These are phyloP conservation scores for Cebidichthys violaceus DNA, from an alignment of 2,113 vertebrate genomes.

Conservation along the genomic window DNA sequence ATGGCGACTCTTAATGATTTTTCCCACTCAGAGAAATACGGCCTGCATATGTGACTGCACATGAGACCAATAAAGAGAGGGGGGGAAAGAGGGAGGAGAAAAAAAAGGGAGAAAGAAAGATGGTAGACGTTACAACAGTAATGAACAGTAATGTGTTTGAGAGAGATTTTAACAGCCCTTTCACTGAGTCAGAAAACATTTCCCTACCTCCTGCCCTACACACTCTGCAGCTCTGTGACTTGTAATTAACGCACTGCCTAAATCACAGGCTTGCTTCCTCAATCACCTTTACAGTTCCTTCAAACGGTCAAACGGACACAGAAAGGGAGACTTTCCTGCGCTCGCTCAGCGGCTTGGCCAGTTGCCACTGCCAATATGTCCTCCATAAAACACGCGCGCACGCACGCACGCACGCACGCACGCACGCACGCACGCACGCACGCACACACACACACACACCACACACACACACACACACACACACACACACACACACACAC, in stretches of 20 bases:
- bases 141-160: constrained; percentile 75
- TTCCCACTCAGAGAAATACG: constrained; percentile 44
- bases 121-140: constrained; percentile 67
- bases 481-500: background rate
- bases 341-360: constrained; percentile 43
- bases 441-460: background rate
- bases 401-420: constrained; percentile 12
- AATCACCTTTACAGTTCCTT: constrained; percentile 72
- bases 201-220: constrained; percentile 56
- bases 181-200: constrained; percentile 71
- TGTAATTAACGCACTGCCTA: constrained; percentile 73
- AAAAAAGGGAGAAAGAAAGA: constrained; percentile 30
- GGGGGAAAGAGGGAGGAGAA: background rate
- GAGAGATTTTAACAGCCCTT: constrained; percentile 69
- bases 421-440: background rate
- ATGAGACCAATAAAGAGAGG: constrained; percentile 56
- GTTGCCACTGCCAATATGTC: constrained; percentile 49
- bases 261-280: constrained; percentile 66
- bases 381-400: constrained; percentile 37
- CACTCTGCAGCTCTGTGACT: constrained; percentile 65
- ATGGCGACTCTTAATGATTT: constrained; percentile 45
- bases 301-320: constrained; percentile 59
- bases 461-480: background rate
- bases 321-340: constrained; percentile 40
- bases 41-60: constrained; percentile 53